Percentiles rank a stretch among this genome's conserved stretches.
These are phyloP conservation scores for Gisinianus flammeolus DNA, from an alignment of 2,888 invertebrate genomes.

Conservation along the genomic window DNA sequence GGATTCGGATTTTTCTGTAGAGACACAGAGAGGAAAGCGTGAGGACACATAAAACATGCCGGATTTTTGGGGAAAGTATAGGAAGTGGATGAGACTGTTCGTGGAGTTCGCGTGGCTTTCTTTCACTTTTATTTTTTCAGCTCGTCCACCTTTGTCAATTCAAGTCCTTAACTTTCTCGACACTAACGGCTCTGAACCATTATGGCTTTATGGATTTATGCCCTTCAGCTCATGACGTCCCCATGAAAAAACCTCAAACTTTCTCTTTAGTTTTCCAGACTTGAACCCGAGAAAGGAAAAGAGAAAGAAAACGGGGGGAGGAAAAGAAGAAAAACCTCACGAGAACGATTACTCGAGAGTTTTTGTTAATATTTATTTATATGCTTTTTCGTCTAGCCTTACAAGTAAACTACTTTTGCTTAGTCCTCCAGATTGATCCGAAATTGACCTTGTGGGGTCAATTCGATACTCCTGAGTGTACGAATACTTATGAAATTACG, in stretches of 20 bases:
- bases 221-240: neutral
- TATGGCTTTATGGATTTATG: slow-evolving; percentile 26
- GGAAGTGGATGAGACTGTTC: neutral
- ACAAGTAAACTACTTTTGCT: too few species aligned
- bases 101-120: slow-evolving; percentile 15
- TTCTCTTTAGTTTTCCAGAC: too few species aligned
- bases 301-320: too few species aligned
- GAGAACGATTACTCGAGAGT: too few species aligned
- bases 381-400: too few species aligned
- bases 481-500: too few species aligned
- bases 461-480: too few species aligned
- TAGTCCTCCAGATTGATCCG: too few species aligned
- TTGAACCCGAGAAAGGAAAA: too few species aligned
- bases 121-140: slow-evolving; percentile 27
- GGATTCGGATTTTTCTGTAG: neutral
- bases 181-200: slow-evolving; percentile 33
- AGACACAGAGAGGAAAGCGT: neutral
- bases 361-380: too few species aligned
- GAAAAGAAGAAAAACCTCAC: too few species aligned
- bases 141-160: slow-evolving; percentile 41
- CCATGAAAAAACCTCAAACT: slow-evolving; percentile 24
- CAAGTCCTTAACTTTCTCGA: slow-evolving; percentile 37
- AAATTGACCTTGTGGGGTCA: too few species aligned
- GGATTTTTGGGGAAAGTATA: neutral
- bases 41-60: neutral